Conservation (phyloP, 2,797 vertebrate genomes). For the Choloepus didactylus region DNA sequence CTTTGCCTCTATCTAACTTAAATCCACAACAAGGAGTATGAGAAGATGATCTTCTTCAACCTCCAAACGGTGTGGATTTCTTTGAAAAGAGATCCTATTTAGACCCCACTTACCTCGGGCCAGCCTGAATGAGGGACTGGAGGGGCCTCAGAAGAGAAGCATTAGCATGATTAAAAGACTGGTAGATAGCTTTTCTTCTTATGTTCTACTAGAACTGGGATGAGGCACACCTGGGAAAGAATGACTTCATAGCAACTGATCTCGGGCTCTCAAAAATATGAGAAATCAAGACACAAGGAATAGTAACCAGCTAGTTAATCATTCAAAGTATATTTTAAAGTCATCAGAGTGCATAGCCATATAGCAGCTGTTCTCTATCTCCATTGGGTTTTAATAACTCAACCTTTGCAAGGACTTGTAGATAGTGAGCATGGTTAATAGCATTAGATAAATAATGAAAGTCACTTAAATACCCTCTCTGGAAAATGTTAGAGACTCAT, state of each 20-base stretch:
- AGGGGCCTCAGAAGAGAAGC: not conserved
- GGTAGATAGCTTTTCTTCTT: conserved; percentile 21
- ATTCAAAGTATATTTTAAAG: conserved; percentile 16
- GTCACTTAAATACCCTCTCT: conserved; percentile 47
- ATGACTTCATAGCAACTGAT: conserved; percentile 50
- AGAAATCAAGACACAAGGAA: conserved; percentile 47
- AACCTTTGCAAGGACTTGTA: conserved; percentile 55
- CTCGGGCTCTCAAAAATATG: conserved; percentile 34
- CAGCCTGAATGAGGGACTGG: not conserved
- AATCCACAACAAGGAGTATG: not conserved
- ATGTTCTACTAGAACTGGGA: conserved; percentile 43
- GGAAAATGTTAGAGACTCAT: conserved; percentile 66
- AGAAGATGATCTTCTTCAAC: not conserved
- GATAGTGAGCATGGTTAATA: conserved; percentile 50
- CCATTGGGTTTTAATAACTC: not conserved
- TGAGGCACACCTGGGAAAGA: conserved; percentile 37
- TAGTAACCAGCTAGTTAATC: conserved; percentile 17
- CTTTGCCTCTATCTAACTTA: not conserved
- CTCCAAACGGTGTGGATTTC: not conserved
- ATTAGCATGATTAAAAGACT: not conserved
- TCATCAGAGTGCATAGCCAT: not conserved
- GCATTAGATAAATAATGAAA: conserved; percentile 47
- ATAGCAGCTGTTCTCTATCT: conserved; percentile 25
- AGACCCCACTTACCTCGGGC: not conserved
- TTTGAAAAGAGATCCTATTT: not conserved